Evolutionary conservation across 1,140 invertebrate genomes (phyloP), one percentile per base, ranked within the genome.

Genomic region (Hycleus phaleratus): DNA sequence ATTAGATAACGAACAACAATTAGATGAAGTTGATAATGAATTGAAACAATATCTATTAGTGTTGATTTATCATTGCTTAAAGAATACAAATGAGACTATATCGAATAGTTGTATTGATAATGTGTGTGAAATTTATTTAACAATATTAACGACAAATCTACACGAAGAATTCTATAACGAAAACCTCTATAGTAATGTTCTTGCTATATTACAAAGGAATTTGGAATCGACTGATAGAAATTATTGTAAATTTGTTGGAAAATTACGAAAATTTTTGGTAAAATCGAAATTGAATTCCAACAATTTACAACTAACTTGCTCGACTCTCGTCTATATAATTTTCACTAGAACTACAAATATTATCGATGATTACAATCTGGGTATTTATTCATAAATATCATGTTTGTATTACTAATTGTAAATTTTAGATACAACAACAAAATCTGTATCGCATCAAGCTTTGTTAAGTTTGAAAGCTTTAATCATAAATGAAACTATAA

Each of bases 21-120:
- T 53, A 2, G 51, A 53, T 18, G 51, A 53, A 32, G 32, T 42
- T 12, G 51, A 53, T 26, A 26, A 53, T 3, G 51, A 53, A n/a
- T n/a, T 53, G 10, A 53, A 46, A 53, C 9, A 7, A 5, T 53
- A 53, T 45, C 42, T 53, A 5, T 46, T 53, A 18, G 43, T 53
- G 2, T 45, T 53, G 26, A 53, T 53, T 9, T 53, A 53, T 25
- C 51, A 53, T 18, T 46, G 43, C 12, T 46, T 53, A 1, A 53
- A 42, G 24, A 42, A 53, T 38, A 32, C 51, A 38, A 42, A 53
- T 38, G 51, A 53, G 26, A 11, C 38, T 3, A 53, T 53, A 26
- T 53, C 51, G 7, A 46, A 53, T 45, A 53, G 11, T 4, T 53
- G 51, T 46, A 45, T 53, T 2, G 8, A 46, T 7, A 24, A 53